phyloP scores from a whole-genome alignment of 2,888 invertebrate species.

The Pterostichus niger region DNA sequence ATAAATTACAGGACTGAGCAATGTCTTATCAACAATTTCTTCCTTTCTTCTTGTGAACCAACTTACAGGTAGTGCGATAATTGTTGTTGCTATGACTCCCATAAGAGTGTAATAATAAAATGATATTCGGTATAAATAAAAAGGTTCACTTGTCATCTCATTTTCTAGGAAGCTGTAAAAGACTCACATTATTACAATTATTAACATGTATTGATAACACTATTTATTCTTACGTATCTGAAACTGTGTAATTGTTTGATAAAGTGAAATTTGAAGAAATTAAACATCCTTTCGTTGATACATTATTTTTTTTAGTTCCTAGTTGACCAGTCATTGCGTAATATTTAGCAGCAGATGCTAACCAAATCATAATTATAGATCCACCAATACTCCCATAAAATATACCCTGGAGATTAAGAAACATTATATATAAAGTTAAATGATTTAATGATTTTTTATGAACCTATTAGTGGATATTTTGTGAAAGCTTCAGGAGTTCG shows the following conservation, averaged over 20 bases:
- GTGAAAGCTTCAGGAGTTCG: too few relatives aligned
- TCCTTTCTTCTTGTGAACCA: too few relatives aligned
- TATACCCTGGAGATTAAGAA: slow-evolving; percentile 77
- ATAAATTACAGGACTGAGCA: too few relatives aligned
- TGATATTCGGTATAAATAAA: slow-evolving; percentile 77
- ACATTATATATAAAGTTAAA: slow-evolving; percentile 69
- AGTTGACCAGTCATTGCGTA: slow-evolving; percentile 2
- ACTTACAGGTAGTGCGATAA: too few relatives aligned
- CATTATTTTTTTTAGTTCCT: slow-evolving; percentile 40
- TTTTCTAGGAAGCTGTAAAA: too few relatives aligned
- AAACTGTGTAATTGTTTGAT: background rate
- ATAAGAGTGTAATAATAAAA: slow-evolving; percentile 81
- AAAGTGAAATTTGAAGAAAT: background rate
- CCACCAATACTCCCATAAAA: too few relatives aligned
- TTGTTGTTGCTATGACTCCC: slow-evolving; percentile 80
- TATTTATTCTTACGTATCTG: background rate
- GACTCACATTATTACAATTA: background rate
- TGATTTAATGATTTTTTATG: too few relatives aligned
- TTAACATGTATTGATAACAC: too few relatives aligned
- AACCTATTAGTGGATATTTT: too few relatives aligned
- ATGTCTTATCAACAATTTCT: too few relatives aligned
- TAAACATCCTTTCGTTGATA: slow-evolving; percentile 66
- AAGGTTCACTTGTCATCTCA: slow-evolving; percentile 70
- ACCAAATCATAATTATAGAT: slow-evolving; percentile 73
- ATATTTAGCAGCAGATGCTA: slow-evolving; percentile 78